Evolutionary conservation across 2,113 vertebrate species (phyloP).

Genomic region (Caranx ignobilis): DNA sequence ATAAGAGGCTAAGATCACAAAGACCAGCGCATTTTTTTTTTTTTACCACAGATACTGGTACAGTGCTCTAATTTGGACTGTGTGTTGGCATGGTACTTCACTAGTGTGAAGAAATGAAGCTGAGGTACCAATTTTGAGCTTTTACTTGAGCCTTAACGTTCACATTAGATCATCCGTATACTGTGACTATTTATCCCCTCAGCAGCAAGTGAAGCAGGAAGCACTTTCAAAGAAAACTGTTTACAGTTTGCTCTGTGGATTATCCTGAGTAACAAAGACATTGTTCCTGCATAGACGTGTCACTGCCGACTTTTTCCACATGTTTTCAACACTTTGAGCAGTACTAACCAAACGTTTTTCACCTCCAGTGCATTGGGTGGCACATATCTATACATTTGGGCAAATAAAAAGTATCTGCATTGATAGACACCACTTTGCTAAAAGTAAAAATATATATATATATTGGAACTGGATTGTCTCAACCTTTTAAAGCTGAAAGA

Average conservation of each 20-base stretch:
- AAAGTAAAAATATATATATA: background rate
- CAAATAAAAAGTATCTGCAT: background rate
- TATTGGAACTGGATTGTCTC: background rate
- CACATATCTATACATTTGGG: background rate
- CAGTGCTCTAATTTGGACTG: background rate
- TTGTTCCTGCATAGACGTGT: background rate
- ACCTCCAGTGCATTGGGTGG: background rate
- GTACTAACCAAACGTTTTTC: background rate
- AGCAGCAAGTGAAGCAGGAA: conserved; percentile 1
- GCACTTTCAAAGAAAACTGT: conserved; percentile 13
- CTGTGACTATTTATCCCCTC: background rate
- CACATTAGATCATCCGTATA: background rate
- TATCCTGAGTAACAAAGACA: conserved; percentile 23
- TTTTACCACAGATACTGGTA: background rate
- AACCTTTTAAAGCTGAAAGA: background rate
- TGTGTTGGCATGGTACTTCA: background rate
- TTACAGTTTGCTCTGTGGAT: conserved; percentile 19
- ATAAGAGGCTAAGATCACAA: background rate
- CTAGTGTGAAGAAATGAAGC: background rate
- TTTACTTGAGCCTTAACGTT: conserved; percentile 7
- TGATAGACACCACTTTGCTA: background rate
- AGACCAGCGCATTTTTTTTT: background rate
- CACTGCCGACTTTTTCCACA: conserved; percentile 1
- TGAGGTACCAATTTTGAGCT: conserved; percentile 3
- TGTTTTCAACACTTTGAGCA: background rate